phyloP scores from a whole-genome alignment of 1,140 invertebrate species.

The Micrasema longulum region DNA sequence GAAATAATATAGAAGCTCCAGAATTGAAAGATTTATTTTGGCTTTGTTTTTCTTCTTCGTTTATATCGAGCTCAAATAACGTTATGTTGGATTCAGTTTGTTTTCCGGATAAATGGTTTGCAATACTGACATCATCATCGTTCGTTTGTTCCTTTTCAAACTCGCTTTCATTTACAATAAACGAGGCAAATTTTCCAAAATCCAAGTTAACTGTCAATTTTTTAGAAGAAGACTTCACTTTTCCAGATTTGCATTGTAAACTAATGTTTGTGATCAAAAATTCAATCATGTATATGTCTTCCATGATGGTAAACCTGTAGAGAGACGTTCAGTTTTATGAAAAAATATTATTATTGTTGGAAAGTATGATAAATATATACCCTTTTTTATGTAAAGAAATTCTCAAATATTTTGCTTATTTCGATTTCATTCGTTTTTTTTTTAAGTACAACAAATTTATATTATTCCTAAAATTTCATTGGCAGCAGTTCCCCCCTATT shows the following conservation, averaged over 20 bases:
- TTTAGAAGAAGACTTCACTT: constrained; percentile 1
- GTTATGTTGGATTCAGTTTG: background rate
- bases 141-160: constrained; percentile 33
- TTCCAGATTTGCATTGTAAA: constrained; percentile 23
- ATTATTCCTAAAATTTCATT: constrained; percentile 3
- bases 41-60: constrained; percentile 8
- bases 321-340: constrained; percentile 27
- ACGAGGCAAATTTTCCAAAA: constrained; percentile 40
- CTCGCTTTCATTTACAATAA: constrained; percentile 32
- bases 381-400: background rate
- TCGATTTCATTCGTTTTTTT: background rate
- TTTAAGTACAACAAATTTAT: background rate
- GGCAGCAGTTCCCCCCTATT: constrained; percentile 8
- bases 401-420: background rate
- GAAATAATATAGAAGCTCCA: constrained; percentile 41
- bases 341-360: background rate
- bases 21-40: constrained; percentile 22
- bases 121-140: background rate
- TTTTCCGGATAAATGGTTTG: constrained; percentile 2
- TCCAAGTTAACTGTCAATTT: constrained; percentile 37
- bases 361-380: background rate
- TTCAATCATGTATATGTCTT: constrained; percentile 32
- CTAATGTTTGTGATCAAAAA: constrained; percentile 23
- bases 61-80: constrained; percentile 6
- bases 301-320: constrained; percentile 25